Evolutionary conservation across 2,888 invertebrate genomes (phyloP).

Genomic region (Fragum sueziense): DNA sequence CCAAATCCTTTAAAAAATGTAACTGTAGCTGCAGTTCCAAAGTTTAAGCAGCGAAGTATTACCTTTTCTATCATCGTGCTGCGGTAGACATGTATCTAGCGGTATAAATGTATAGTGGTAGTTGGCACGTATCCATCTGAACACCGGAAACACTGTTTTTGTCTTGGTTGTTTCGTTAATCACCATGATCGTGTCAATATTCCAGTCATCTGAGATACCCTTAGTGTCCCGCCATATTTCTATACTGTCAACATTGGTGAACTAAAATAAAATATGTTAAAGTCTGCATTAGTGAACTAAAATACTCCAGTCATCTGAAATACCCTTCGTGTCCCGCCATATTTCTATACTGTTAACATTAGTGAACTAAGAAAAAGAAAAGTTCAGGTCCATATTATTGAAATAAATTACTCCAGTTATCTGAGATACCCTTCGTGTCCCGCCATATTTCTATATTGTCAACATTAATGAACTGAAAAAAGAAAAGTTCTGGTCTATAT

Average conservation of each 20-base stretch:
- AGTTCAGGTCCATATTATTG: no score
- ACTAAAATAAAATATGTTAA: no score
- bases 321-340: conserved; percentile 78
- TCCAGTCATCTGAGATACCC: conserved; percentile 81
- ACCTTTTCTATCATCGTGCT: conserved; percentile 73
- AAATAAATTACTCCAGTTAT: conserved; percentile 81
- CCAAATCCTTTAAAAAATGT: no score
- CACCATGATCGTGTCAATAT: conserved; percentile 70
- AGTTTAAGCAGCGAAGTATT: no score
- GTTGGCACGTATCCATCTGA: conserved; percentile 77
- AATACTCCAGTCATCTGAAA: conserved; percentile 80
- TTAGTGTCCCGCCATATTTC: conserved; percentile 80
- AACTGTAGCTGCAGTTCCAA: no score
- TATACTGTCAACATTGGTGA: conserved; percentile 67
- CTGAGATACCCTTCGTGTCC: conserved; percentile 76
- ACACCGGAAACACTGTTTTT: conserved; percentile 78
- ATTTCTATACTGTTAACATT: conserved; percentile 74
- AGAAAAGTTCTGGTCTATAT: no score
- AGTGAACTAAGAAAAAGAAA: conserved; percentile 57
- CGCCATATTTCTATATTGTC: conserved; percentile 78
- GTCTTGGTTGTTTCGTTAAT: conserved; percentile 66
- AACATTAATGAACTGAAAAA: conserved; percentile 61
- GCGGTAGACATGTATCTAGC: conserved; percentile 80
- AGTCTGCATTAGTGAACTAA: no score
- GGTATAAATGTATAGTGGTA: conserved; percentile 76